Base-by-base conservation (phyloP, 2,113 vertebrate genomes). In the Callocephalon fimbriatum region DNA sequence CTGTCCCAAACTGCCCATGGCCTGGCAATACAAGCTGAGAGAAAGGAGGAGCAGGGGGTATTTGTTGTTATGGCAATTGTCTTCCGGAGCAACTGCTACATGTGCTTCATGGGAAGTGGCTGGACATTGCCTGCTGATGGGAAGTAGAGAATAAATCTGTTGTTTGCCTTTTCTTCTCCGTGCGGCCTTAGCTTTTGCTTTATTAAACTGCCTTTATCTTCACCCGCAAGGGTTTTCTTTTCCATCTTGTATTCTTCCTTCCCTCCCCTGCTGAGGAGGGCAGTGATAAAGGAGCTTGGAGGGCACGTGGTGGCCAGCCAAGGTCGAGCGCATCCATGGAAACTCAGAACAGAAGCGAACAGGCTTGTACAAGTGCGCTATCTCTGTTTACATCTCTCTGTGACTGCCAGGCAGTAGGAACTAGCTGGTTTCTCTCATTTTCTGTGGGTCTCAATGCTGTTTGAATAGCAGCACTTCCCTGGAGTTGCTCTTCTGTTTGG, bases 341-440 rank as follows among this genome's bases (percentile, higher is more conserved):
- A 75, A 14, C 45, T 27, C 5, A 11, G 62, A 25, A 7, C 18
- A 44, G 47, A 31, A 37, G 42, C 1, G 3, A 21, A 9, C 5
- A 12, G 13, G 10, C 54, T 42, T 2, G 1, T 45, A 15, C 56
- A 77, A 42, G 56, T 2, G 6, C 8, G 20, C 8, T 21, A 1
- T 5, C 12, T 58, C 32, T 78, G 31, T 48, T 91, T 40, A 29
- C 42, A 11, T n/a, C 70, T 26, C 56, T 54, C 38, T n/a, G 48
- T 42, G 58, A 10, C 9, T 62, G 50, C 15, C 6, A 20, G 51
- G 56, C 25, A 59, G 44, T 6, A 56, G 45, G 58, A 72, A 29
- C 44, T 22, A 2, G 31, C 23, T 56, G 37, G 10, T 35, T 76
- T 86, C 61, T 6, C 25, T 19, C 18, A 0, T 25, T 81, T 59